These are phyloP conservation scores for Drosophila siamana DNA, from an alignment of 2,888 invertebrate species.

Conservation along the genomic window DNA sequence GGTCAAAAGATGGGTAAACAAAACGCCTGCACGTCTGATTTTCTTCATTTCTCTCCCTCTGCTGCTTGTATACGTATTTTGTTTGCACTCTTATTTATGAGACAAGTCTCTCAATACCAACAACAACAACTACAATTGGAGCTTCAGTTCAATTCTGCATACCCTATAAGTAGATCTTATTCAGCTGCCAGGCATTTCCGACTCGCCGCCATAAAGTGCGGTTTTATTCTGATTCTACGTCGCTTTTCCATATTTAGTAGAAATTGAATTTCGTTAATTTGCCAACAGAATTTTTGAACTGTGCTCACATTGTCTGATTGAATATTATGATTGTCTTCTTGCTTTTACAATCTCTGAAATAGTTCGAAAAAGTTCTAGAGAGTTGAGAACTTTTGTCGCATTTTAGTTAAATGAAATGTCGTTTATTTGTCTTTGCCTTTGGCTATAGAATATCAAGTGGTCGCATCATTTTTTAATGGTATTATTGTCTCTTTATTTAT, in stretches of 20 bases:
- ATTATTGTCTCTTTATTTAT: conserved; percentile 25
- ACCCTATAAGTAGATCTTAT: conserved; percentile 1
- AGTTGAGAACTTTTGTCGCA: too few relatives aligned
- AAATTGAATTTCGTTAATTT: too few relatives aligned
- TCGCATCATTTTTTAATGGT: conserved; percentile 18
- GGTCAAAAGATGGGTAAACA: conserved; percentile 45
- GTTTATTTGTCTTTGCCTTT: neutral
- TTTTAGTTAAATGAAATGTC: neutral
- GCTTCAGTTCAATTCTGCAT: neutral
- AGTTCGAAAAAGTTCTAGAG: too few relatives aligned
- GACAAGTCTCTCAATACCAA: conserved; percentile 18
- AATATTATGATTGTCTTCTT: too few relatives aligned
- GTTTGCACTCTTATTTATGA: conserved; percentile 41
- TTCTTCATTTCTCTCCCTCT: conserved; percentile 32
- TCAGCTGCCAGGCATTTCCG: neutral
- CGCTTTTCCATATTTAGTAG: too few relatives aligned
- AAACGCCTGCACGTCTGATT: conserved; percentile 44
- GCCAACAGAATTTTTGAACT: too few relatives aligned
- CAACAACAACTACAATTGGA: conserved; percentile 13
- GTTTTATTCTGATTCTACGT: neutral
- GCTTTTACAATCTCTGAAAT: too few relatives aligned
- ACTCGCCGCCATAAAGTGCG: neutral
- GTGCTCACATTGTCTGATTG: too few relatives aligned
- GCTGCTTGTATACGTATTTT: conserved; percentile 29
- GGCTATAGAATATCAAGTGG: conserved; percentile 1